phyloP scores from a whole-genome alignment of 23 tunicate species.

The Ascidia mentula region DNA sequence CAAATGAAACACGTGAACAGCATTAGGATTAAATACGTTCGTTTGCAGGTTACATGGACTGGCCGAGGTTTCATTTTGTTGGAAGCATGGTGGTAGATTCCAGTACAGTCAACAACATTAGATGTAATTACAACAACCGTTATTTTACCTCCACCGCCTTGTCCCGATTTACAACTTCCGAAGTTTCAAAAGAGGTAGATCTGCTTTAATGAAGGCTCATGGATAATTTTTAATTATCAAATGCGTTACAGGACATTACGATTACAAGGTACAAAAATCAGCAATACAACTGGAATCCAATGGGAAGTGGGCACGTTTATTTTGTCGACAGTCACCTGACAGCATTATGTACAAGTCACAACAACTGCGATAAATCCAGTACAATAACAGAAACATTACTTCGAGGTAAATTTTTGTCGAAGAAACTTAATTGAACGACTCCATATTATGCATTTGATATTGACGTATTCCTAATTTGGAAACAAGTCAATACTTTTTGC shows the following conservation, averaged over 20 bases:
- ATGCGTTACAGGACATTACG: too few relatives aligned
- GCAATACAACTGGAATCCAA: slow-evolving; percentile 3
- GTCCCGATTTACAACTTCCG: neutral
- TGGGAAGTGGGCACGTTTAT: slow-evolving; percentile 2
- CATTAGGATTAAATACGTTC: too few relatives aligned
- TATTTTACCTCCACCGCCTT: neutral
- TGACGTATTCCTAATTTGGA: too few relatives aligned
- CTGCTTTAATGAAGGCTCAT: too few relatives aligned
- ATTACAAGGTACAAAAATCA: neutral
- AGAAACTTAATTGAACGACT: too few relatives aligned
- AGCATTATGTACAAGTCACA: neutral
- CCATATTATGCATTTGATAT: too few relatives aligned
- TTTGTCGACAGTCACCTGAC: neutral
- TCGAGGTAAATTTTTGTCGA: neutral
- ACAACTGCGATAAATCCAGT: neutral
- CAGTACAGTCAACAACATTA: slow-evolving; percentile 4
- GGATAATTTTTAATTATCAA: too few relatives aligned
- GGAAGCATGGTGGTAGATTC: slow-evolving; percentile 12
- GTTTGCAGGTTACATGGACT: slow-evolving; percentile 15
- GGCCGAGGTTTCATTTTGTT: slow-evolving; percentile 6
- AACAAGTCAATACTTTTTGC: too few relatives aligned
- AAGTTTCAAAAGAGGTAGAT: neutral
- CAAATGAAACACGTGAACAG: too few relatives aligned
- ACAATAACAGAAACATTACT: neutral
- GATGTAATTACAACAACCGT: slow-evolving; percentile 11